Conservation (phyloP, 2,888 invertebrate genomes). For the Operophtera brumata region DNA sequence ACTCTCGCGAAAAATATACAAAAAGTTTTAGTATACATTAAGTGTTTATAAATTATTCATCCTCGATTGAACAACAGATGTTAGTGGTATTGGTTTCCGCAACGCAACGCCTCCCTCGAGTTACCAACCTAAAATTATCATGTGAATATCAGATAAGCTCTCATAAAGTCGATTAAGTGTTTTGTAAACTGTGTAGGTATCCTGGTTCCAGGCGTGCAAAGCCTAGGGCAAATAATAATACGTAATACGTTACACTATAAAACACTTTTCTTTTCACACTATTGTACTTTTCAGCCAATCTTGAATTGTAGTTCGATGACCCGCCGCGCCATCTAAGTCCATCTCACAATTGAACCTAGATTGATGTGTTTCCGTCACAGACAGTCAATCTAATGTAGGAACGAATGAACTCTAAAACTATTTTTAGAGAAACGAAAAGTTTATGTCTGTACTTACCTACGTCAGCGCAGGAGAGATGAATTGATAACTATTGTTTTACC, state of each 20-base stretch:
- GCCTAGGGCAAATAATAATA: no score
- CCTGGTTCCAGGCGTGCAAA: no score
- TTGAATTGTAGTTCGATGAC: slow-evolving; percentile 13
- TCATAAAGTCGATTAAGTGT: no score
- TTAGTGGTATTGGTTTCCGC: background rate
- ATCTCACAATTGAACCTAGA: slow-evolving; percentile 27
- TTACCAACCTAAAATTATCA: background rate
- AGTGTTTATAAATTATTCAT: background rate
- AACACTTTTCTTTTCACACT: no score
- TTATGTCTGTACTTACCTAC: no score
- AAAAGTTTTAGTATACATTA: no score
- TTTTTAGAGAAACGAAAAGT: slow-evolving; percentile 1
- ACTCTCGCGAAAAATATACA: no score
- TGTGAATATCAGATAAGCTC: no score
- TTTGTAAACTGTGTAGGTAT: no score
- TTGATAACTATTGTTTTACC: no score
- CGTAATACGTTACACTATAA: no score
- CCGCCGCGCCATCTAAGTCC: slow-evolving; percentile 14
- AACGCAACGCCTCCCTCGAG: background rate
- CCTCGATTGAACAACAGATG: background rate
- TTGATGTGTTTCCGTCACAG: slow-evolving; percentile 29
- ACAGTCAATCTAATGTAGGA: slow-evolving; percentile 5
- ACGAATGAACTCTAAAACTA: slow-evolving; percentile 8
- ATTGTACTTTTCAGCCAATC: background rate
- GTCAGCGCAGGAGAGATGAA: no score